A percentile compares a stretch with the other conserved stretches of the same genome.
These are phyloP conservation scores for Adineta ricciae DNA, from an alignment of 2,888 invertebrate species.

Conservation along the genomic window DNA sequence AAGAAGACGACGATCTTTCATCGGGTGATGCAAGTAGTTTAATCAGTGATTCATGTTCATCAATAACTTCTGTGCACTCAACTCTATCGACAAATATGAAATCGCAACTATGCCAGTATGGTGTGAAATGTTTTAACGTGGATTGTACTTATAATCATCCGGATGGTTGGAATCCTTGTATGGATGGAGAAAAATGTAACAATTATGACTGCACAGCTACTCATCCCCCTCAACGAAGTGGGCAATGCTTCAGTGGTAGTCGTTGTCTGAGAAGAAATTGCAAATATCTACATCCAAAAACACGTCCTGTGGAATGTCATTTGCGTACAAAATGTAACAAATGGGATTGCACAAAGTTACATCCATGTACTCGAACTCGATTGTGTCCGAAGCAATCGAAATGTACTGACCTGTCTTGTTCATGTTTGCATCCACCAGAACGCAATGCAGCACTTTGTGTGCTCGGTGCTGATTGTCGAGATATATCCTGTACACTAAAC, in stretches of 20 bases:
- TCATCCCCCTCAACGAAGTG: not conserved
- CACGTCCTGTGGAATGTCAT: not conserved
- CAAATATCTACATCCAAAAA: not conserved
- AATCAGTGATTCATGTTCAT: not conserved
- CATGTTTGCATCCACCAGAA: conserved; percentile 6
- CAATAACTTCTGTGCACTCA: not conserved
- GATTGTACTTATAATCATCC: not conserved
- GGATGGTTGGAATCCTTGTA: not conserved
- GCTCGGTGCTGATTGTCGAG: not conserved
- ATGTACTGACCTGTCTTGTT: not conserved
- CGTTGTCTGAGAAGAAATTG: not conserved
- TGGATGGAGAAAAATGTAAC: not conserved
- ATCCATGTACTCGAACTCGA: not conserved
- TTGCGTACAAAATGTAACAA: not conserved
- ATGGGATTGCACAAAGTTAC: not conserved
- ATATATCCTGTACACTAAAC: not conserved
- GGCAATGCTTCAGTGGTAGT: not conserved
- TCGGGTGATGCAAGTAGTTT: not conserved
- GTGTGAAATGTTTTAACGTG: not conserved
- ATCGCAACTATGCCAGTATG: not conserved
- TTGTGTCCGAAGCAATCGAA: not conserved
- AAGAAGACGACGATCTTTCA: too few relatives aligned
- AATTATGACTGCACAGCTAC: not conserved
- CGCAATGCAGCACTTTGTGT: not conserved
- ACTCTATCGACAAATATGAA: not conserved